These are phyloP conservation scores for Cariama cristata DNA, from an alignment of 2,113 vertebrate species.

Conservation along the genomic window DNA sequence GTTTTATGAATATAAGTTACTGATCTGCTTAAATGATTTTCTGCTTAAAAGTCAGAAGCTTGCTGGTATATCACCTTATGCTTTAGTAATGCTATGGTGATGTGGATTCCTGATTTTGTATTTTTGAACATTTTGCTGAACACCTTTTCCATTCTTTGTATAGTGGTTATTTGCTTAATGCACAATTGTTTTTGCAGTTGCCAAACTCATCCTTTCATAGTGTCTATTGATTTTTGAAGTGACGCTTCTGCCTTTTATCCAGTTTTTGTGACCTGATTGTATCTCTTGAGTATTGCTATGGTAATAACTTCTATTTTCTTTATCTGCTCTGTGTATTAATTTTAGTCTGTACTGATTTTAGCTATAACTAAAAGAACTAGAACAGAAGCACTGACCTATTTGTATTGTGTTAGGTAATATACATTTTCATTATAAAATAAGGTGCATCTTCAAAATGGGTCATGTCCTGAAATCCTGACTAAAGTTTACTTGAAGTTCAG, in stretches of 20 bases:
- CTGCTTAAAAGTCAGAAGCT: neutral
- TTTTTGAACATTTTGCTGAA: neutral
- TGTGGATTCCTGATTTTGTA: neutral
- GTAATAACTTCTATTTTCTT: constrained; percentile 65
- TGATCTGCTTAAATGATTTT: neutral
- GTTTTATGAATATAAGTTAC: neutral
- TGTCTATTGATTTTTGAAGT: constrained; percentile 2
- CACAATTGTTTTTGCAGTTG: neutral
- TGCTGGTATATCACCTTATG: neutral
- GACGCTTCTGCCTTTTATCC: neutral
- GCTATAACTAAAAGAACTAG: constrained; percentile 46
- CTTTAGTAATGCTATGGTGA: neutral
- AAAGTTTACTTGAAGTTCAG: constrained; percentile 57
- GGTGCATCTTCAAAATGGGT: constrained; percentile 38
- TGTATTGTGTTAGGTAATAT: constrained; percentile 50
- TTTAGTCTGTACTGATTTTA: constrained; percentile 62
- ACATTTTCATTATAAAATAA: neutral
- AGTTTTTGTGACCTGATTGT: constrained; percentile 42
- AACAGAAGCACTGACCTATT: constrained; percentile 48
- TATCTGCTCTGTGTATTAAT: constrained; percentile 47
- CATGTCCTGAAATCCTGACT: neutral
- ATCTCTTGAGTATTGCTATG: constrained; percentile 29
- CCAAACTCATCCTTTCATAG: neutral
- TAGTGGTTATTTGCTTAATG: neutral
- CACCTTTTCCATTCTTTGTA: neutral